These are phyloP conservation scores for Drosophila lowei DNA, from an alignment of 1,140 invertebrate genomes.

Conservation along the genomic window DNA sequence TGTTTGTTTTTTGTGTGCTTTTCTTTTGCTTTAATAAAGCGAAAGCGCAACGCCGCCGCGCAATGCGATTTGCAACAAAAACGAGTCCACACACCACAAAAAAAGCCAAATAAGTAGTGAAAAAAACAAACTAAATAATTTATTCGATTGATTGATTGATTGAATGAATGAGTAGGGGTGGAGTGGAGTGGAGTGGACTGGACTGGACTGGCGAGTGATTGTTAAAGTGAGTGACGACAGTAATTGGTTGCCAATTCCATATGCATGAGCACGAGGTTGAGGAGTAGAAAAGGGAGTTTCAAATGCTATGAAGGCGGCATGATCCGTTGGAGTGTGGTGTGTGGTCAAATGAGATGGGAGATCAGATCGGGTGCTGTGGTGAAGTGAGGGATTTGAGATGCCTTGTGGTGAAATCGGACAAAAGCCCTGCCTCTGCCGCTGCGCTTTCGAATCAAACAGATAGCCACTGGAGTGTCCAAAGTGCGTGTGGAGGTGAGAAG, in stretches of 20 bases:
- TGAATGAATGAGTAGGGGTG: not conserved
- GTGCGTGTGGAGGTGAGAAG: not conserved
- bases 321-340: no score
- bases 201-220: not conserved
- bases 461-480: conserved; percentile 21
- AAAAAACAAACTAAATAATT: conserved; percentile 45
- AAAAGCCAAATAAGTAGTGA: not conserved
- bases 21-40: conserved; percentile 30
- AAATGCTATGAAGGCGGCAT: not conserved
- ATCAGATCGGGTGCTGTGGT: no score
- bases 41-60: conserved; percentile 29
- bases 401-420: no score
- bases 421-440: no score
- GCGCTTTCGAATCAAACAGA: conserved; percentile 41
- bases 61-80: conserved; percentile 15
- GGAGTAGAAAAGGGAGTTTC: conserved; percentile 4
- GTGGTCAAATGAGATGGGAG: no score
- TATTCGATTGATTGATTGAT: conserved; percentile 43
- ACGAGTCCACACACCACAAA: no score
- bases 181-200: not conserved
- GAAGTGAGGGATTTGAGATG: no score
- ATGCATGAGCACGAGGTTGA: conserved; percentile 15
- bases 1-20: not conserved
- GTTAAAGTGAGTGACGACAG: conserved; percentile 37
- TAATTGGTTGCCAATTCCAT: conserved; percentile 43